These are phyloP conservation scores for Andrena praecox DNA, from an alignment of 2,888 invertebrate species.

Conservation along the genomic window DNA sequence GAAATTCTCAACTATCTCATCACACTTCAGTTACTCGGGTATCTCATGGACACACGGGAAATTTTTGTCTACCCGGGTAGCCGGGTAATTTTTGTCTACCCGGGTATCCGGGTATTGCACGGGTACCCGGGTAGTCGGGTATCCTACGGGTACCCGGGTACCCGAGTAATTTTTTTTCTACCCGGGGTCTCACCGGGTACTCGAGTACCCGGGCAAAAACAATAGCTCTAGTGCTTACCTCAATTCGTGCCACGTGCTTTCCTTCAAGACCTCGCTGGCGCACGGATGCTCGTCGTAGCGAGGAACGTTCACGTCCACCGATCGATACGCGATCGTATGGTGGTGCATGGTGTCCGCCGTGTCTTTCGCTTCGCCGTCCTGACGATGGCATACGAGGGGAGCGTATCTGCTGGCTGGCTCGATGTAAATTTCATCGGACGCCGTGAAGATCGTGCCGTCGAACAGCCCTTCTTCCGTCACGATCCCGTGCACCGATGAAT, in stretches of 20 bases:
- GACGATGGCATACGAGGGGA: constrained; percentile 79
- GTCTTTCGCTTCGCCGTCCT: constrained; percentile 76
- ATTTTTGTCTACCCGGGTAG: too few species aligned
- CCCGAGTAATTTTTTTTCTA: too few species aligned
- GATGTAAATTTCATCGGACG: constrained; percentile 92
- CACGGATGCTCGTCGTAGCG: constrained; percentile 72
- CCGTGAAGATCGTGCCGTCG: constrained; percentile 93
- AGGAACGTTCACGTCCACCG: constrained; percentile 88
- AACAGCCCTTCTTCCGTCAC: constrained; percentile 94
- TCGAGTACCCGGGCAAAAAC: too few species aligned
- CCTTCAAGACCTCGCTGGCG: constrained; percentile 82
- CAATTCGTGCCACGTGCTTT: constrained; percentile 58
- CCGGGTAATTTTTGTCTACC: too few species aligned
- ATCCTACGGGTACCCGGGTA: too few species aligned
- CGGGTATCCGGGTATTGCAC: too few species aligned
- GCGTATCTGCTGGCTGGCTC: constrained; percentile 90
- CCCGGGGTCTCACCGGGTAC: too few species aligned
- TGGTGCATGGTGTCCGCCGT: constrained; percentile 77
- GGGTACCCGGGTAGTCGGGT: too few species aligned
- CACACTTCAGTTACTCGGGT: too few species aligned
- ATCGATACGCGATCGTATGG: constrained; percentile 93
- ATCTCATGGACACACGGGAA: too few species aligned
- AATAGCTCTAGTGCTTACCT: constrained; percentile 51
- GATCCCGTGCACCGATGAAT: constrained; percentile 92
- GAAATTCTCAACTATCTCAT: too few species aligned